phyloP scores from a whole-genome alignment of 1,140 invertebrate genomes.

The Drosophila rufa region DNA sequence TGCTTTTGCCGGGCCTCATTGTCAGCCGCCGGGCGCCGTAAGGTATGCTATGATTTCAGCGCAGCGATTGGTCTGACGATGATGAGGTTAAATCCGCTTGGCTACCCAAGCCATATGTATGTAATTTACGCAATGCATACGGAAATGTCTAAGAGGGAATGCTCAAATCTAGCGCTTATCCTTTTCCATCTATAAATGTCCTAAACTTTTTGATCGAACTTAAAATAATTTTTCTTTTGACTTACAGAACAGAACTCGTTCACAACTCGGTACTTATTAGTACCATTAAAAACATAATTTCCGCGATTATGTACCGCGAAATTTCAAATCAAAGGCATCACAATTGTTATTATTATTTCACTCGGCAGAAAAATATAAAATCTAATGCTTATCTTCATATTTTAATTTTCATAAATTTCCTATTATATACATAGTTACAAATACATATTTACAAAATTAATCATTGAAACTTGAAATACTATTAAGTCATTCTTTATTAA shows the following conservation, averaged over 20 bases:
- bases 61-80: conserved; percentile 12
- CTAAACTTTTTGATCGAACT: neutral
- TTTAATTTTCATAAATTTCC: no score
- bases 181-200: conserved; percentile 20
- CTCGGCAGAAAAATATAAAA: neutral
- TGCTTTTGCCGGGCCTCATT: conserved; percentile 42
- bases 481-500: no score
- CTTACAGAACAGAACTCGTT: neutral
- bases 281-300: neutral
- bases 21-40: conserved; percentile 47
- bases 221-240: neutral
- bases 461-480: no score
- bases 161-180: conserved; percentile 17
- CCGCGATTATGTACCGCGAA: neutral
- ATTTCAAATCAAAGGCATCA: no score
- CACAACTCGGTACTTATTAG: neutral
- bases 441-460: no score
- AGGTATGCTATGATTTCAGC: conserved; percentile 69
- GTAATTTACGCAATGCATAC: conserved; percentile 42
- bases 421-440: neutral
- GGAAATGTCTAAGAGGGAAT: conserved; percentile 38
- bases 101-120: conserved; percentile 11
- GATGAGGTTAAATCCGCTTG: conserved; percentile 32
- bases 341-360: neutral
- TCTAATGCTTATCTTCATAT: neutral